Percentiles rank a stretch among this genome's conserved stretches.
Evolutionary conservation across 2,888 invertebrate genomes (phyloP).

Genomic region (Drosophila nigritarsus): DNA sequence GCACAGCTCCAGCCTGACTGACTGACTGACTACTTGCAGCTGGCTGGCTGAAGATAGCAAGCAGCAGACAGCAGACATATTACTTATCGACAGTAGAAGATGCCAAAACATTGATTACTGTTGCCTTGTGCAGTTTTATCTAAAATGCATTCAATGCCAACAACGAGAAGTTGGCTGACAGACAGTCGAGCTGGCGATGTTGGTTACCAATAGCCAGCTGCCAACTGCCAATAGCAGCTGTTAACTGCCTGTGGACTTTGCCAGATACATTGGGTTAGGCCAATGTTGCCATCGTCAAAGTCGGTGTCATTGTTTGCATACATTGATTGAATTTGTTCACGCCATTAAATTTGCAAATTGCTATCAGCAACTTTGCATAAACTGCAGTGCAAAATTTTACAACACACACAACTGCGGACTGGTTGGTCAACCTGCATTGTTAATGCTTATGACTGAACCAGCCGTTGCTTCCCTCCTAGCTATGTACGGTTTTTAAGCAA

Average conservation of each 20-base stretch:
- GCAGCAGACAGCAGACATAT: conserved; percentile 45
- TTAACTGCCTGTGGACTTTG: conserved; percentile 20
- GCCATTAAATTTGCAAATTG: conserved; percentile 85
- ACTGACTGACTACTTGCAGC: conserved; percentile 34
- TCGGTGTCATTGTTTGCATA: conserved; percentile 75
- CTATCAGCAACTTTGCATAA: conserved; percentile 84
- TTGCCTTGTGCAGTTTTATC: conserved; percentile 76
- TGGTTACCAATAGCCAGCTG: conserved; percentile 19
- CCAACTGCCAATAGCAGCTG: conserved; percentile 17
- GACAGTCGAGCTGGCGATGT: conserved; percentile 1
- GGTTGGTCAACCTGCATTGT: conserved; percentile 46
- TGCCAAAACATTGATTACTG: conserved; percentile 75
- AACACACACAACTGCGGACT: conserved; percentile 42
- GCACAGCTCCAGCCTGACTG: conserved; percentile 27
- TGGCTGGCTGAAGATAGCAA: conserved; percentile 62
- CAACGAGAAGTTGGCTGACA: conserved; percentile 6
- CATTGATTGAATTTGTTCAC: conserved; percentile 85
- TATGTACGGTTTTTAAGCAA: conserved; percentile 30
- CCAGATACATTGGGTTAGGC: conserved; percentile 20
- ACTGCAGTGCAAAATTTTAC: conserved; percentile 75
- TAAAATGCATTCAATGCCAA: conserved; percentile 58
- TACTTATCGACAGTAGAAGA: conserved; percentile 69
- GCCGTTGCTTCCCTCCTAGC: conserved; percentile 1
- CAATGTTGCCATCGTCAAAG: conserved; percentile 39
- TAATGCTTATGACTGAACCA: conserved; percentile 56